phyloP scores from a whole-genome alignment of 2,113 vertebrate species.

The Callipepla squamata region DNA sequence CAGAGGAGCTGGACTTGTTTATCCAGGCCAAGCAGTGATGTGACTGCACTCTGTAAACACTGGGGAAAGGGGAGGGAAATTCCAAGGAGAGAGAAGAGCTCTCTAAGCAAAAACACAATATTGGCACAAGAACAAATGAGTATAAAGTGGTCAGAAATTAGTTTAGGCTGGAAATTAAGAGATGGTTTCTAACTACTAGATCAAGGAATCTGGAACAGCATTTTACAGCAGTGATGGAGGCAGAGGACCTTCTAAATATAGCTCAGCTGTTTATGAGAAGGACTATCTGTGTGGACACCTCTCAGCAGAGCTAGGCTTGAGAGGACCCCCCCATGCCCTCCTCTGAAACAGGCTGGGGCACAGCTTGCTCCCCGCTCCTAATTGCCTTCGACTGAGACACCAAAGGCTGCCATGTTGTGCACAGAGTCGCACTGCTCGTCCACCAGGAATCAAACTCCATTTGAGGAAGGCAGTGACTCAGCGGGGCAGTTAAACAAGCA shows the following conservation, averaged over 20 bases:
- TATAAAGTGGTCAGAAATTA: constrained; percentile 56
- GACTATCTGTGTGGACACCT: neutral
- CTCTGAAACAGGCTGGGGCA: neutral
- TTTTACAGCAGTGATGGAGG: constrained; percentile 6
- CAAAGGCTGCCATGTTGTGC: neutral
- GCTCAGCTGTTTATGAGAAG: neutral
- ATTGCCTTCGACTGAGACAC: neutral
- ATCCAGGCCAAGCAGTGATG: neutral
- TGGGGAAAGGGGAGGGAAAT: constrained; percentile 29
- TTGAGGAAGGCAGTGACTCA: neutral
- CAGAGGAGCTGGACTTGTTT: neutral
- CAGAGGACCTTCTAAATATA: constrained; percentile 35
- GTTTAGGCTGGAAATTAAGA: constrained; percentile 60
- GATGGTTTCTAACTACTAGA: constrained; percentile 28
- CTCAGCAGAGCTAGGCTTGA: neutral
- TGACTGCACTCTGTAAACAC: constrained; percentile 35
- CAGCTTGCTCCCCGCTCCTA: neutral
- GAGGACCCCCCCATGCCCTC: neutral
- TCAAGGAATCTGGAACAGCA: constrained; percentile 39
- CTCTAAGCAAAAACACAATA: constrained; percentile 53
- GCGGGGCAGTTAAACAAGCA: neutral
- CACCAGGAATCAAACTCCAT: neutral
- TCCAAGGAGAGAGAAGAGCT: constrained; percentile 36
- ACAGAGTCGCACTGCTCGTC: neutral
- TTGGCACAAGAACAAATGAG: constrained; percentile 64